Percentiles rank a stretch among this genome's conserved stretches.
phyloP scores from a whole-genome alignment of 2,888 invertebrate genomes.

The Netelia virgata region DNA sequence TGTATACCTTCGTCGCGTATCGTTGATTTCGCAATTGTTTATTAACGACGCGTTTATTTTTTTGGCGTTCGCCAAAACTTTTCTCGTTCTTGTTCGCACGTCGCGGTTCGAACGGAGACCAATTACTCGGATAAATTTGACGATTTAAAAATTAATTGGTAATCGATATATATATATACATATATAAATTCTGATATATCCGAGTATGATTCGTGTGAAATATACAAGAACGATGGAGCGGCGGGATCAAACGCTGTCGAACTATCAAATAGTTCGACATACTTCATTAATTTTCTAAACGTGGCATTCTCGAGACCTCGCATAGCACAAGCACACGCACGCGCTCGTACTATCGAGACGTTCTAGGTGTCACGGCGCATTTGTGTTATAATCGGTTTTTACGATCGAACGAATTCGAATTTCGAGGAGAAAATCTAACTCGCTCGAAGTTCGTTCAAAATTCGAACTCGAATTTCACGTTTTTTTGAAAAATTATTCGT shows the following conservation, averaged over 20 bases:
- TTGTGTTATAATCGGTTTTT: conserved; percentile 16
- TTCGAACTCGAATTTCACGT: too few relatives aligned
- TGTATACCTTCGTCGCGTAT: background rate
- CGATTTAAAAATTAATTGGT: conserved; percentile 53
- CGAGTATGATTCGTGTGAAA: conserved; percentile 11
- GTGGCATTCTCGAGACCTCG: background rate
- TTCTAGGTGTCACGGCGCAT: conserved; percentile 34
- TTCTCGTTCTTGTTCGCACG: background rate
- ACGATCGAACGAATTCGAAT: conserved; percentile 7
- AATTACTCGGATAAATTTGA: conserved; percentile 29
- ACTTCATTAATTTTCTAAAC: conserved; percentile 8
- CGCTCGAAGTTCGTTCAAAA: background rate
- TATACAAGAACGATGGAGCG: conserved; percentile 3
- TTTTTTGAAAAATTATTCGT: too few relatives aligned
- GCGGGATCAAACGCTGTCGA: conserved; percentile 56
- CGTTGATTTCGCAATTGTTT: conserved; percentile 27
- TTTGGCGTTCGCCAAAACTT: background rate
- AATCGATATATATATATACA: conserved; percentile 24
- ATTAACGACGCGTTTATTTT: background rate
- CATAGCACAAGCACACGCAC: background rate
- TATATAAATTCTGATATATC: conserved; percentile 13
- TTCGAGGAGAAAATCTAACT: background rate
- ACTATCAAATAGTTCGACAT: conserved; percentile 52
- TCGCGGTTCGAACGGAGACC: background rate
- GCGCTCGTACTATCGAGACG: background rate